Evolutionary conservation across 2,113 vertebrate species (phyloP).

Genomic region (Pygathrix nemaeus): DNA sequence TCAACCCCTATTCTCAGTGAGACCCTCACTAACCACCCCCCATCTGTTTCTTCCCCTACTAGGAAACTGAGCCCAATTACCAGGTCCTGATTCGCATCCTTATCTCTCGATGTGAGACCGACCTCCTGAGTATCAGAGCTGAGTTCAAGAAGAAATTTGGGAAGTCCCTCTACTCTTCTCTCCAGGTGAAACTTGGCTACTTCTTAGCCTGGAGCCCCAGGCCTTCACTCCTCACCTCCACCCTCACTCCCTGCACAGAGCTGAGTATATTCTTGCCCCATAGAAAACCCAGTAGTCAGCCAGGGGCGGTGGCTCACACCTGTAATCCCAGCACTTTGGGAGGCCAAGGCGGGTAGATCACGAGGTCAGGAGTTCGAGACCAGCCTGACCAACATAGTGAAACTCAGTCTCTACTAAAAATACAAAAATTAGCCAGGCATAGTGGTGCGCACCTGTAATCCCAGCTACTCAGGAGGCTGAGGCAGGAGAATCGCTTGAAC

Average conservation of each 20-base stretch:
- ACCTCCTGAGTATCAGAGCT: slow-evolving; percentile 83
- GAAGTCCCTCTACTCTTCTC: slow-evolving; percentile 84
- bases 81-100: slow-evolving; percentile 77
- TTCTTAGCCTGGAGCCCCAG: neutral
- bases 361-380: too few relatives aligned
- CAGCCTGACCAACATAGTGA: too few relatives aligned
- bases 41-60: neutral
- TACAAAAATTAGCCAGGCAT: too few relatives aligned
- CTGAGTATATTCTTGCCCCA: neutral
- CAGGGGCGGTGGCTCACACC: too few relatives aligned
- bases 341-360: too few relatives aligned
- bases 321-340: too few relatives aligned
- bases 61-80: slow-evolving; percentile 66
- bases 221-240: too few relatives aligned
- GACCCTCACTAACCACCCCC: neutral
- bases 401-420: too few relatives aligned
- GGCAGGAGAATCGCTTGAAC: too few relatives aligned
- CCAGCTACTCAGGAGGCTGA: too few relatives aligned
- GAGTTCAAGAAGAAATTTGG: slow-evolving; percentile 82
- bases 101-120: slow-evolving; percentile 82
- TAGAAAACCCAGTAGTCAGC: too few relatives aligned
- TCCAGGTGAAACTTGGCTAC: slow-evolving; percentile 71
- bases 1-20: neutral
- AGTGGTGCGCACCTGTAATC: too few relatives aligned
- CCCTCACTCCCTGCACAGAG: neutral